These are phyloP conservation scores for Stenichneumon culpator DNA, from an alignment of 2,888 invertebrate species.

Conservation along the genomic window DNA sequence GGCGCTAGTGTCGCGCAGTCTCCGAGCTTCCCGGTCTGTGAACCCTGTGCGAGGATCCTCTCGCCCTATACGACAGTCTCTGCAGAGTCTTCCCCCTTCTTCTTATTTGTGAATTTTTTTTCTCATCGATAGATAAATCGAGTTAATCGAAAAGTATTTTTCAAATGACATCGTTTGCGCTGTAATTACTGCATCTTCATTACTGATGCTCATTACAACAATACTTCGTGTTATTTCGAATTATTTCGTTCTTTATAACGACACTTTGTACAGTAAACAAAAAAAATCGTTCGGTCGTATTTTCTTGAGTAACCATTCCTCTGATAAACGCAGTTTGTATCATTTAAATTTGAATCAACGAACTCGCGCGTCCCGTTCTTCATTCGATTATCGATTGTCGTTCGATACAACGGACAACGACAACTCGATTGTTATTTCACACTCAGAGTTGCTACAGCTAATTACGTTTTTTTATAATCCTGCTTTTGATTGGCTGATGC, in stretches of 20 bases:
- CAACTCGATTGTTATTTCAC: no score
- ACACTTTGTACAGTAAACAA: neutral
- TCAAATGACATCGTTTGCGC: neutral
- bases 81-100: neutral
- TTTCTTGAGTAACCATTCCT: neutral
- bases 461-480: no score
- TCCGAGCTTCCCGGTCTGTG: conserved; percentile 57
- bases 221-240: no score
- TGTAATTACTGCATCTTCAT: neutral
- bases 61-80: conserved; percentile 2
- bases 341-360: neutral
- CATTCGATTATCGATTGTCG: conserved; percentile 1
- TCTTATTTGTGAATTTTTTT: neutral
- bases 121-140: neutral
- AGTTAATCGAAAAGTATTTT: neutral
- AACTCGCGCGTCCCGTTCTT: neutral
- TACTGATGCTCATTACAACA: neutral
- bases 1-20: conserved; percentile 72
- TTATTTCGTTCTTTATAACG: no score
- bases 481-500: no score
- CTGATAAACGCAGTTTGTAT: neutral
- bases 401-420: neutral
- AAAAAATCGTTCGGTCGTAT: neutral
- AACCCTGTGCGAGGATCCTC: conserved; percentile 1
- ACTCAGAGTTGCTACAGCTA: no score